Evolutionary conservation across 2,888 invertebrate species (phyloP).

Genomic region (Synergus gifuensis): DNA sequence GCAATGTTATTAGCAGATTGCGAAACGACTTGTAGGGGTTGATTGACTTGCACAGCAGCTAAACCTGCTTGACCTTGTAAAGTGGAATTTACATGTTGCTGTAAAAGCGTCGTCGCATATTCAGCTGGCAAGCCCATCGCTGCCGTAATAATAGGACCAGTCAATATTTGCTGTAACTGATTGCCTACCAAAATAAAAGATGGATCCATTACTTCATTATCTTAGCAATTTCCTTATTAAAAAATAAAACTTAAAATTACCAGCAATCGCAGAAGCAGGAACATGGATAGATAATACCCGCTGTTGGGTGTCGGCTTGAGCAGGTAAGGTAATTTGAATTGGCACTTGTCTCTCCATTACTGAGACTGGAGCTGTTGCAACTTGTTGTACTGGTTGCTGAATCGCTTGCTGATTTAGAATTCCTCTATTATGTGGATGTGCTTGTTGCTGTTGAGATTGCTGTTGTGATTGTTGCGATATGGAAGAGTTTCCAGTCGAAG

Average conservation of each 20-base stretch:
- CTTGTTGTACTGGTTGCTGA: slow-evolving; percentile 70
- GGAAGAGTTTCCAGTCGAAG: slow-evolving; percentile 44
- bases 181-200: slow-evolving; percentile 76
- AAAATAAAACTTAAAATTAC: slow-evolving; percentile 74
- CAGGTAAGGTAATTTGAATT: slow-evolving; percentile 88
- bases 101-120: slow-evolving; percentile 89
- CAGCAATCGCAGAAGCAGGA: slow-evolving; percentile 90
- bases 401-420: slow-evolving; percentile 59
- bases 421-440: slow-evolving; percentile 45
- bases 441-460: slow-evolving; percentile 61
- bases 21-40: slow-evolving; percentile 68
- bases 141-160: slow-evolving; percentile 93
- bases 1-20: slow-evolving; percentile 65
- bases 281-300: slow-evolving; percentile 94
- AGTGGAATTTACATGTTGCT: slow-evolving; percentile 92
- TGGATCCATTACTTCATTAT: background rate
- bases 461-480: slow-evolving; percentile 62
- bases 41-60: slow-evolving; percentile 70
- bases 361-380: slow-evolving; percentile 76
- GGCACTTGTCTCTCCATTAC: slow-evolving; percentile 79
- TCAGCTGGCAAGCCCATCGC: slow-evolving; percentile 92
- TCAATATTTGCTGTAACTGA: slow-evolving; percentile 85
- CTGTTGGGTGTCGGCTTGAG: slow-evolving; percentile 85
- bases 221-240: background rate
- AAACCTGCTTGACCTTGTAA: slow-evolving; percentile 80